These are phyloP conservation scores for Lasioglossum calceatum DNA, from an alignment of 2,888 invertebrate genomes.

Conservation along the genomic window DNA sequence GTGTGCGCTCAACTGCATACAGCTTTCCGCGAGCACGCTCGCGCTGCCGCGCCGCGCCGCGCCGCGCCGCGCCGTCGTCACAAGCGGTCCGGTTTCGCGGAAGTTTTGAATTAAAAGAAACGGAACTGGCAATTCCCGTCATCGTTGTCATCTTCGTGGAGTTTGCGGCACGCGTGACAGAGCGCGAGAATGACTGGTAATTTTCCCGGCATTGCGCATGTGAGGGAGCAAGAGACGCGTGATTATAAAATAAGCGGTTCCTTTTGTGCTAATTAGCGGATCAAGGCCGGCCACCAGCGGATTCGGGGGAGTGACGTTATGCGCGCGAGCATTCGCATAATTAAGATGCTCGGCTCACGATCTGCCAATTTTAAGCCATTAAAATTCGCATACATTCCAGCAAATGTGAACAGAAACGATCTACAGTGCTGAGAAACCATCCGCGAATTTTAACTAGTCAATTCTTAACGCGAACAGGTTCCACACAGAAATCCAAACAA, in stretches of 20 bases:
- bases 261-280: conserved; percentile 82
- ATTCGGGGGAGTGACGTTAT: conserved; percentile 75
- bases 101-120: conserved; percentile 73
- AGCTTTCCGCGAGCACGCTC: background rate
- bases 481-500: too few species aligned
- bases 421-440: background rate
- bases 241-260: conserved; percentile 83
- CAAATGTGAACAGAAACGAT: background rate
- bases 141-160: conserved; percentile 58
- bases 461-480: background rate
- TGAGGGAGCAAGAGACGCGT: conserved; percentile 76
- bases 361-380: conserved; percentile 1
- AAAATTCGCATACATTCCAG: background rate
- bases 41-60: conserved; percentile 7
- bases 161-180: conserved; percentile 66
- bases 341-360: background rate
- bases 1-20: background rate
- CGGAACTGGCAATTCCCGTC: conserved; percentile 71
- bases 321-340: background rate
- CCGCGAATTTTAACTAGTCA: background rate
- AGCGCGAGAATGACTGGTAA: conserved; percentile 66
- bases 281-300: conserved; percentile 76
- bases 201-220: conserved; percentile 78
- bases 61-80: background rate
- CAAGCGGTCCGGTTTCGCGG: conserved; percentile 62